Evolutionary conservation across 1,140 invertebrate genomes (phyloP).

Genomic region (Drosophila murphyi): DNA sequence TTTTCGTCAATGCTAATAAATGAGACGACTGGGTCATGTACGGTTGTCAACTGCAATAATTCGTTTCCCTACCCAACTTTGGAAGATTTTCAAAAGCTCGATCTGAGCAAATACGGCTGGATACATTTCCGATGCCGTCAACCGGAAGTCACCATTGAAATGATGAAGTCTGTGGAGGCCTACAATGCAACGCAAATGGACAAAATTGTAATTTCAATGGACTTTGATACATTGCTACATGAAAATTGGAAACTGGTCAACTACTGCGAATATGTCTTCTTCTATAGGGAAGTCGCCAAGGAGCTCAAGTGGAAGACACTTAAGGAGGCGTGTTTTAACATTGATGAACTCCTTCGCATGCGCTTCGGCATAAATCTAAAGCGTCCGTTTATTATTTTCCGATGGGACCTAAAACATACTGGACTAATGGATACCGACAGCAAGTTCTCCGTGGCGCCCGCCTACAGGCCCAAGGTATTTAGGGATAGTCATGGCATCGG

Average conservation of each 20-base stretch:
- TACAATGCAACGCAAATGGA: constrained; percentile 73
- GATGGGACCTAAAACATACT: constrained; percentile 89
- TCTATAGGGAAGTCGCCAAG: constrained; percentile 85
- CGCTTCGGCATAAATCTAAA: constrained; percentile 29
- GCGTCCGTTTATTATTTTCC: constrained; percentile 86
- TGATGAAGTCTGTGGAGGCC: constrained; percentile 86
- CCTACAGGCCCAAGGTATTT: constrained; percentile 85
- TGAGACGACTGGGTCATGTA: constrained; percentile 86
- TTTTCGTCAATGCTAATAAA: constrained; percentile 86
- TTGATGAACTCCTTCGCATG: constrained; percentile 29
- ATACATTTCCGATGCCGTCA: constrained; percentile 89
- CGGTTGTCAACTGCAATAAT: constrained; percentile 87
- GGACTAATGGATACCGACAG: constrained; percentile 85
- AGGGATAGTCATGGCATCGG: constrained; percentile 89
- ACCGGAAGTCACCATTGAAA: constrained; percentile 85
- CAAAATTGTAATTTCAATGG: constrained; percentile 86
- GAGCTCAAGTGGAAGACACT: constrained; percentile 27
- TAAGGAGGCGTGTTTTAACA: constrained; percentile 14
- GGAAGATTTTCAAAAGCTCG: constrained; percentile 86
- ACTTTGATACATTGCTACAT: constrained; percentile 86
- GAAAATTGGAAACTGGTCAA: constrained; percentile 69
- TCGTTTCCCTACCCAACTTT: constrained; percentile 87
- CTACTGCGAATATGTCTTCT: constrained; percentile 87
- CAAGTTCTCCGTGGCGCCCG: constrained; percentile 84
- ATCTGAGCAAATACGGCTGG: constrained; percentile 87